Evolutionary conservation across 2,797 vertebrate species (phyloP), one percentile per base, ranked within the genome.

Genomic region (Gymnocypris eckloni): DNA sequence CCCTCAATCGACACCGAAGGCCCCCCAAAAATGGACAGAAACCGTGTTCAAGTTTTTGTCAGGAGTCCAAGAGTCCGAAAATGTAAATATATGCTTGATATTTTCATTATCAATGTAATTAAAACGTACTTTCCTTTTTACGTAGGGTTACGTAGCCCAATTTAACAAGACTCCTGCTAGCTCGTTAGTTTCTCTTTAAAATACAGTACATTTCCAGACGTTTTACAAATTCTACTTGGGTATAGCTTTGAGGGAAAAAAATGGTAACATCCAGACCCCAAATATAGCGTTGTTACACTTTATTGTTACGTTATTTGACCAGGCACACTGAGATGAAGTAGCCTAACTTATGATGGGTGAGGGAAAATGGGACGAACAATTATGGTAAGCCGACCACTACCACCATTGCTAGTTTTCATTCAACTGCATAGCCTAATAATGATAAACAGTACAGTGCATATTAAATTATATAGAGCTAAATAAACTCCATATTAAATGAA

Each of bases 1-100:
- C 28, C 87, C 84, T 90, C 81, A 87, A 73, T 89, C 88, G 88
- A 91, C 82, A 89, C 88, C 71, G 84, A 88, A 87, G 81, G 77
- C 89, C 88, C 88, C 2, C 1, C 1, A 41, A 41, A 41, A 41
- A 10, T 61, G 69, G 20, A 28, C 61, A 45, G 20, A 18, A 76
- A 54, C 5, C 37, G 50, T 78, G 71, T 70, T 69, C 69, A 76
- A 69, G 20, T 76, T 78, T 69, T 79, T 71, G 76, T 72, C 66
- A 37, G 15, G 20, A 70, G 37, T 81, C 79, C 28, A 70, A 28
- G 11, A 70, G n/a, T 67, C 50, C 48, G 45, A 45, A 79, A 70
- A 70, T 78, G 28, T 50, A 13, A 3, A 76, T 2, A 73, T 61
- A 22, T 48, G 18, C 39, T 73, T 76, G 37, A 69, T 54, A 48